Base-by-base conservation (phyloP, 2,113 vertebrate genomes). In the Genyomyrus donnyi region DNA sequence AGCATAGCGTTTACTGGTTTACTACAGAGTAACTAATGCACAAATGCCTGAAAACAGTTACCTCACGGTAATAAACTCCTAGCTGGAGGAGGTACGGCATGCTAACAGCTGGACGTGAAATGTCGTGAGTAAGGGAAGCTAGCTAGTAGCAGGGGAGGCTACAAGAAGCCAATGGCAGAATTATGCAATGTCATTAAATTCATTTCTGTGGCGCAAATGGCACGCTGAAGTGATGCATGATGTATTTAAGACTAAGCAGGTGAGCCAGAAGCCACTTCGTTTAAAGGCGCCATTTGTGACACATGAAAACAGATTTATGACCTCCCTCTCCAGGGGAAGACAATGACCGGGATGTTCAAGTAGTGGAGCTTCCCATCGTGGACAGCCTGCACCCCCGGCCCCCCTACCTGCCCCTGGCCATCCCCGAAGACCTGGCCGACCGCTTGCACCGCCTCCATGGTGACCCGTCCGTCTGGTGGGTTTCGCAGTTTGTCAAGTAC, bases 401-500 rank as follows among this genome's bases (percentile, higher is more conserved):
- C 88, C 98, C 98, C 0, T 99, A 99, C 93, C 95, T 99, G 88
- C 98, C 98, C 0, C 91, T 99, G 94, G 98, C 98, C 62, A 95
- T 99, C 83, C 98, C 98, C 0, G 98, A 99, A 93, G 98, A 99
- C 94, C 96, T 99, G 85, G 97, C 97, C 58, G 97, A 98, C 1
- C 96, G 97, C 24, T 95, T 99, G 21, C 96, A 99, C 7, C 96
- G 97, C 88, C 96, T 99, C 3, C 98, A 99, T 17, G 98, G 98
- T 19, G 98, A 99, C 94, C 98, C 98, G 58, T 97, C 98, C 1
- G 98, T 99, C 85, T 99, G 98, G 98, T 99, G 98, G 98, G 98
- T 99, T 91, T 99, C 98, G 1, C 98, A 99, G 95, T 99, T 99
- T 89, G 98, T 99, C 92, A 99, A 99, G 94, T 99, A 99, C 92